Percentiles rank a stretch among this genome's conserved stretches.
phyloP scores from a whole-genome alignment of 2,113 vertebrate genomes.

The Callipepla squamata region DNA sequence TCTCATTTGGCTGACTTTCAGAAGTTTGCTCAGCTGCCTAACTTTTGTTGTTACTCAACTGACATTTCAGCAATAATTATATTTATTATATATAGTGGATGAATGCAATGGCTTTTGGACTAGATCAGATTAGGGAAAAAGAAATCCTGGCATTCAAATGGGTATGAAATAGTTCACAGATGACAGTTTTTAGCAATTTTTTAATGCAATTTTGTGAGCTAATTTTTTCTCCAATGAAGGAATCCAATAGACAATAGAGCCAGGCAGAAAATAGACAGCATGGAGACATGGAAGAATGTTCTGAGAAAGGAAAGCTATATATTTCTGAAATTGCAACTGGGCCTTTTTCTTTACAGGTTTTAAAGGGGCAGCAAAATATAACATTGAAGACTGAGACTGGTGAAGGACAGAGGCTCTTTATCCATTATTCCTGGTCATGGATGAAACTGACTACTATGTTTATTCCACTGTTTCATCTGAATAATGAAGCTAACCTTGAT shows the following conservation, averaged over 20 bases:
- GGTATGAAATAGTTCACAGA: background rate
- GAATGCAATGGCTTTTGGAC: background rate
- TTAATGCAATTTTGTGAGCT: background rate
- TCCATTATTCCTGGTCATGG: background rate
- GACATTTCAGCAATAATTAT: background rate
- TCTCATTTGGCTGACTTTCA: constrained; percentile 5
- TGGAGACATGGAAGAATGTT: background rate
- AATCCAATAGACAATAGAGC: background rate
- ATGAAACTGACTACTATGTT: background rate
- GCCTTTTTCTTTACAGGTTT: background rate
- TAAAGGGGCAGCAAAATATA: background rate
- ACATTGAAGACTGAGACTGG: background rate
- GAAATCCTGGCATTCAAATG: background rate
- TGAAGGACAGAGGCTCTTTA: background rate
- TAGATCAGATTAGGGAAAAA: background rate
- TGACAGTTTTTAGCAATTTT: background rate
- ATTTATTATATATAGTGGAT: background rate
- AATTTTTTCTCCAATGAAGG: background rate
- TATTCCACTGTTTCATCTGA: background rate
- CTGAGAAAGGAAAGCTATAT: background rate
- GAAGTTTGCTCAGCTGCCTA: background rate
- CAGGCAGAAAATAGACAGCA: background rate
- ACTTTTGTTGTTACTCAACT: background rate
- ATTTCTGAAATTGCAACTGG: background rate
- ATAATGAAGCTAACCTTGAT: background rate